These are phyloP conservation scores for Metopolophium dirhodum DNA, from an alignment of 1,140 invertebrate genomes.

Conservation along the genomic window DNA sequence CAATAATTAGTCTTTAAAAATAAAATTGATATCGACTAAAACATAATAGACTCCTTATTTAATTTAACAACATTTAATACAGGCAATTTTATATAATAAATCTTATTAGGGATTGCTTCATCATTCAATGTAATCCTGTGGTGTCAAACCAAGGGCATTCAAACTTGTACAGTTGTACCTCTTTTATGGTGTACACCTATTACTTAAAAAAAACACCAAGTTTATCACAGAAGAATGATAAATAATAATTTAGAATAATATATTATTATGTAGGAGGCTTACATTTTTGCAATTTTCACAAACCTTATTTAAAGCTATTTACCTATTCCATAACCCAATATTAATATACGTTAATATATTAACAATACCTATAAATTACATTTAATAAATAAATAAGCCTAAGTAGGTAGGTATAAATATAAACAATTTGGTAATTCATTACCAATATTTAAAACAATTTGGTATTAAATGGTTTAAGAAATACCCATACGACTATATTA, in stretches of 20 bases:
- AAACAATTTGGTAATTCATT: neutral
- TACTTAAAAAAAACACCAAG: slow-evolving; percentile 29
- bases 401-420: neutral
- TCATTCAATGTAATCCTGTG: neutral
- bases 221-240: slow-evolving; percentile 20
- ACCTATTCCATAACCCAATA: slow-evolving; percentile 18
- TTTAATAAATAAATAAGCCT: neutral
- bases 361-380: neutral
- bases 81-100: slow-evolving; percentile 5
- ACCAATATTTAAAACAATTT: neutral
- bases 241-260: neutral
- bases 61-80: slow-evolving; percentile 19
- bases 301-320: neutral
- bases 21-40: neutral
- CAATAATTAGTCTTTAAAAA: neutral
- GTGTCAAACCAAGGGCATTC: slow-evolving; percentile 13
- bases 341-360: slow-evolving; percentile 3
- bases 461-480: neutral
- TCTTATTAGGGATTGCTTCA: slow-evolving; percentile 20
- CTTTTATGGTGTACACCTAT: slow-evolving; percentile 16
- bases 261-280: neutral
- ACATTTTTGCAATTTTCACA: neutral
- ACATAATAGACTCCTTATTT: slow-evolving; percentile 26
- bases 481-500: too few species aligned
- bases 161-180: slow-evolving; percentile 42